These are phyloP conservation scores for Lynx canadensis DNA, from an alignment of 2,113 vertebrate species.

Conservation along the genomic window DNA sequence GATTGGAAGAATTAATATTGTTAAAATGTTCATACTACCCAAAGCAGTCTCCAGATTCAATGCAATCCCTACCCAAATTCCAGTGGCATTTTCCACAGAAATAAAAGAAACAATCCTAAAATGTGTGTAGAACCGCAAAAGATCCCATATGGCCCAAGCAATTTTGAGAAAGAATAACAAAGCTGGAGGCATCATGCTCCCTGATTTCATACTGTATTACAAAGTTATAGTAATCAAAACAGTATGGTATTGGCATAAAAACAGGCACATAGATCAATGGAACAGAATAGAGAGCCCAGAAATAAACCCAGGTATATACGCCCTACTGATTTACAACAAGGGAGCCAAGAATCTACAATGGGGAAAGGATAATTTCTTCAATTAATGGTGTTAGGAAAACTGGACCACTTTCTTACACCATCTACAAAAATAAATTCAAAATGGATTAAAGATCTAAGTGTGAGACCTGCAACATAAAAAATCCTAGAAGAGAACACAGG, in stretches of 20 bases:
- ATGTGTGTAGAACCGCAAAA: not conserved
- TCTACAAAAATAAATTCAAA: not conserved
- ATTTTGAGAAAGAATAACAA: not conserved
- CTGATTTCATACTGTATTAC: not conserved
- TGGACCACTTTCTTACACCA: not conserved
- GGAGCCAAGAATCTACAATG: not conserved
- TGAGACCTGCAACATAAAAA: not conserved
- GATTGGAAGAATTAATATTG: not conserved
- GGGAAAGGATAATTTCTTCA: not conserved
- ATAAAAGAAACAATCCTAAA: not conserved
- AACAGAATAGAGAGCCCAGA: not conserved
- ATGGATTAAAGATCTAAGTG: not conserved
- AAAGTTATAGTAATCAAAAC: not conserved
- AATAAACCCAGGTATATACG: not conserved
- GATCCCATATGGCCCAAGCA: not conserved
- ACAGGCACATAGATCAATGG: not conserved
- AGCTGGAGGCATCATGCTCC: not conserved
- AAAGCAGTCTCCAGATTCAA: not conserved
- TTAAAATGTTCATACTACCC: not conserved
- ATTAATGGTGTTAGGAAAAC: not conserved
- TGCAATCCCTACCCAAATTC: not conserved
- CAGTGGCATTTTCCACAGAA: not conserved
- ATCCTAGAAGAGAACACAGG: not conserved
- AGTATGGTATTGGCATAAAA: not conserved
- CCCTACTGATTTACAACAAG: not conserved